Base-by-base conservation (phyloP, 1,140 invertebrate genomes). In the Nixonia krombeini region DNA sequence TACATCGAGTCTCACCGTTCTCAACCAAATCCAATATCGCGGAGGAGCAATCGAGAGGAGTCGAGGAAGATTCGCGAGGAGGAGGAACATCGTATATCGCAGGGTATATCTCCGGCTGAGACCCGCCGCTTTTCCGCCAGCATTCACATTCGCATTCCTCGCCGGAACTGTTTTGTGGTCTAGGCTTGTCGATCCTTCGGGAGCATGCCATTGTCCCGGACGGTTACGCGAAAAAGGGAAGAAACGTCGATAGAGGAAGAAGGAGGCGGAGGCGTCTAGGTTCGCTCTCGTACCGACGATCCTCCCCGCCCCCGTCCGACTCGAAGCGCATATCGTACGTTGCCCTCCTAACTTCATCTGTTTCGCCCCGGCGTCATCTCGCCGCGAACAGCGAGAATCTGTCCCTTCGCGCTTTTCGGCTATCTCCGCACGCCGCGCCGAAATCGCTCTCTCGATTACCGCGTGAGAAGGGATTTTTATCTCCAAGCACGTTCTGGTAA, bases 1-100 rank as follows among this genome's bases (percentile, higher is more conserved):
- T 59, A 46, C 64, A 47, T 56, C 44, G 51, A 44, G 47, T 56
- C 55, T 61, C 52, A 67, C 45, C 51, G 42, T 53, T 17, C 37
- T 40, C 35, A 26, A 35, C n/a, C 37, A 35, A 62, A 53, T 55
- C 46, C 50, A 47, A 53, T 62, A 62, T 40, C 56, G 31, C 29
- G 23, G 35, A 6, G 38, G 42, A 38, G 12, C 46, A 45, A 21
- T 31, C 41, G 51, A 45, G 40, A 31, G 41, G 18, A 40, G 38
- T 9, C 18, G 23, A n/a, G n/a, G n/a, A n/a, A n/a, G n/a, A n/a
- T n/a, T n/a, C n/a, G n/a, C n/a, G n/a, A n/a, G n/a, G n/a, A n/a
- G n/a, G n/a, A n/a, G n/a, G n/a, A n/a, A 1, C 15, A 17, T 41
- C 17, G 16, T 23, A 23, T 41, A 18, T 41, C 17, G 15, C 16